Evolutionary conservation across 2,797 vertebrate species (phyloP).

Genomic region (Cossypha caffra): DNA sequence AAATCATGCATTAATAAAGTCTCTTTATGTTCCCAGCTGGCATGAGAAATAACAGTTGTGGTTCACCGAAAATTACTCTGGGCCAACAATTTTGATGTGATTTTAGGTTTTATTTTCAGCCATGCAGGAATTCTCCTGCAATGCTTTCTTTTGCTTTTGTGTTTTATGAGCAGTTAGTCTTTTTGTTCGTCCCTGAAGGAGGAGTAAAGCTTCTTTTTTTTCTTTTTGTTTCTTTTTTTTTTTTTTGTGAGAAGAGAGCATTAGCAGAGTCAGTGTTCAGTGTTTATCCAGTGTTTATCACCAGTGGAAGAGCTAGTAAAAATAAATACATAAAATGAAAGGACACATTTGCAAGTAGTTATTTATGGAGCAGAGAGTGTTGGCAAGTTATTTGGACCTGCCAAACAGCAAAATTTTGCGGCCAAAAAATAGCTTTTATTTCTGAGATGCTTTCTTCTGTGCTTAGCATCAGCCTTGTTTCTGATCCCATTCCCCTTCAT

Average conservation of each 20-base stretch:
- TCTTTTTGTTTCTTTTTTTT: not conserved
- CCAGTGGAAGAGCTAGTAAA: not conserved
- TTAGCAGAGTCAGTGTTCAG: not conserved
- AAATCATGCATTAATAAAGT: slow-evolving; percentile 62
- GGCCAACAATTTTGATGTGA: slow-evolving; percentile 53
- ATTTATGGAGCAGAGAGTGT: not conserved
- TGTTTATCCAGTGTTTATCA: not conserved
- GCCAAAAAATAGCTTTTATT: not conserved
- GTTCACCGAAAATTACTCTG: slow-evolving; percentile 62
- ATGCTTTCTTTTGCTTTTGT: slow-evolving; percentile 10
- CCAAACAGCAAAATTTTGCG: not conserved
- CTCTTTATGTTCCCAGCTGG: slow-evolving; percentile 51
- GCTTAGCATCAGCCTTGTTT: not conserved
- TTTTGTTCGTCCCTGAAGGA: slow-evolving; percentile 24
- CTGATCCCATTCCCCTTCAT: not conserved
- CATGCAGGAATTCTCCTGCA: slow-evolving; percentile 15
- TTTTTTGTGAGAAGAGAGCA: not conserved
- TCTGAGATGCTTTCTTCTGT: not conserved
- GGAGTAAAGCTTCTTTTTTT: not conserved
- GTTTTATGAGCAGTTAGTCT: slow-evolving; percentile 38
- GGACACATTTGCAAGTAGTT: not conserved
- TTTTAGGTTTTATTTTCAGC: slow-evolving; percentile 60
- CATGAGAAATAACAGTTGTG: slow-evolving; percentile 64
- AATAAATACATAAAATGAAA: not conserved
- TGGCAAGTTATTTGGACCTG: not conserved